A percentile compares a stretch with the other conserved stretches of the same genome.
Evolutionary conservation across 2,888 invertebrate genomes (phyloP).

Genomic region (Polylopha cassiicola): DNA sequence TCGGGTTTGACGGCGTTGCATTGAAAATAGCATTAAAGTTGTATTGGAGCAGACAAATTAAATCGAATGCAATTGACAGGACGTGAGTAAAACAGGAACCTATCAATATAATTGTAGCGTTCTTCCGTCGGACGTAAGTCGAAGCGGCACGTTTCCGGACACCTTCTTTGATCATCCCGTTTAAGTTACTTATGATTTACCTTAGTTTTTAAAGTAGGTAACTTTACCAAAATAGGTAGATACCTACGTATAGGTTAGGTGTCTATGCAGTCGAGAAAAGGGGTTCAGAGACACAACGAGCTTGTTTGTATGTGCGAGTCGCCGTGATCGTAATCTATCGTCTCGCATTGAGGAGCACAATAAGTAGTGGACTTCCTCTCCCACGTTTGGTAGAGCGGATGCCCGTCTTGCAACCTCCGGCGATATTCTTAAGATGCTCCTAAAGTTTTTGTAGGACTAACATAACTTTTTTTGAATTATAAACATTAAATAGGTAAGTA

Average conservation of each 20-base stretch:
- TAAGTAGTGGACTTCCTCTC: constrained; percentile 74
- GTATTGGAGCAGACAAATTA: constrained; percentile 13
- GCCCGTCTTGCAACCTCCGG: constrained; percentile 66
- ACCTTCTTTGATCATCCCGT: constrained; percentile 61
- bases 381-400: constrained; percentile 69
- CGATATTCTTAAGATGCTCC: constrained; percentile 23
- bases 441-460: too few species aligned
- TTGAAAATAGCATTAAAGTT: too few species aligned
- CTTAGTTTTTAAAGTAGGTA: neutral
- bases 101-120: constrained; percentile 70
- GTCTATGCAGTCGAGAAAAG: constrained; percentile 32
- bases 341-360: constrained; percentile 75
- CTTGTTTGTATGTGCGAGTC: constrained; percentile 24
- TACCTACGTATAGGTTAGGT: constrained; percentile 38
- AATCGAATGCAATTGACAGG: constrained; percentile 54
- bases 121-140: constrained; percentile 61
- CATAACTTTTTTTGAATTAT: too few species aligned
- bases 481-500: too few species aligned
- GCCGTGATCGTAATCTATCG: constrained; percentile 51
- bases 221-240: constrained; percentile 21
- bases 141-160: constrained; percentile 59
- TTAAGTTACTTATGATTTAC: constrained; percentile 37
- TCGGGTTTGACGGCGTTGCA: too few species aligned
- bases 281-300: constrained; percentile 2
- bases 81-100: constrained; percentile 68